Conservation (phyloP, 2,113 vertebrate species). For the Fregetta grallaria region DNA sequence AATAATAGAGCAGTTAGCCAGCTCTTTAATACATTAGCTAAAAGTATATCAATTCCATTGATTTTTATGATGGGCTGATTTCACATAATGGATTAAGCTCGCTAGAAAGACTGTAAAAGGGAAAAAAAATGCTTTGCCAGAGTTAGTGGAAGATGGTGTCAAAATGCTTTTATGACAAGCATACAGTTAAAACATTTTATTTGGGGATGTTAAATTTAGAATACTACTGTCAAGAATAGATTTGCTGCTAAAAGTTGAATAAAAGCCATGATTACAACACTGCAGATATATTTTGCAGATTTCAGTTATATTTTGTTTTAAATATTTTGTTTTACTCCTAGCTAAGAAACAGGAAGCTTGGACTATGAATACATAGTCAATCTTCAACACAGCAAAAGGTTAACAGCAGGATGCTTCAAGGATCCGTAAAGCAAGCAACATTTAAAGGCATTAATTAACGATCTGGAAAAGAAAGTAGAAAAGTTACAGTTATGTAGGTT, state of each 20-base stretch:
- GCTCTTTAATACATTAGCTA: conserved; percentile 61
- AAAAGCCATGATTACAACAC: background rate
- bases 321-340: background rate
- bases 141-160: background rate
- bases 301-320: background rate
- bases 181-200: conserved; percentile 31
- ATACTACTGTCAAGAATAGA: background rate
- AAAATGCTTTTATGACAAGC: conserved; percentile 26
- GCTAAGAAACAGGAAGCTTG: background rate
- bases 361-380: background rate
- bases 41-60: conserved; percentile 56
- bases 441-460: background rate
- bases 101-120: background rate
- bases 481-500: background rate
- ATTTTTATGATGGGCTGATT: conserved; percentile 49
- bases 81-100: conserved; percentile 48
- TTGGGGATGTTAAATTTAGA: conserved; percentile 21
- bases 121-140: background rate
- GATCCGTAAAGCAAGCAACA: background rate
- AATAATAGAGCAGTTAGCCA: conserved; percentile 53
- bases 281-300: background rate
- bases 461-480: background rate
- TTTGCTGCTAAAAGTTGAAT: background rate
- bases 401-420: background rate
- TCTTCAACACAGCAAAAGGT: background rate